Base-by-base conservation (phyloP, 2,888 invertebrate genomes). In the Lasioglossum marginatum region DNA sequence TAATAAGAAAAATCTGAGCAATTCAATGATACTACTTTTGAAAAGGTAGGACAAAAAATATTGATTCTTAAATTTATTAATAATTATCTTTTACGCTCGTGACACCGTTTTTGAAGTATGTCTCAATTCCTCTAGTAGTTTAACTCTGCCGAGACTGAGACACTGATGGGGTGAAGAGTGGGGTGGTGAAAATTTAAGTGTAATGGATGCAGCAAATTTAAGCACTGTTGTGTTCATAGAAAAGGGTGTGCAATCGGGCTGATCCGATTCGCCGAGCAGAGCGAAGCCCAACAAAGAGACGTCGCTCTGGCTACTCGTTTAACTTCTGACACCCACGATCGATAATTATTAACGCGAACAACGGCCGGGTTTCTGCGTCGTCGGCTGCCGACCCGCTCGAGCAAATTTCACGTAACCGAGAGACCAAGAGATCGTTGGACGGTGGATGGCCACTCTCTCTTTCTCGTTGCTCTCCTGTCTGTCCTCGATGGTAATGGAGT, bases 291-390 rank as follows among this genome's bases (percentile, higher is more conserved):
- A 81, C 81, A 75, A 85, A 85, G 81, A 76, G 60, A 57, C 37
- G 34, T 81, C 66, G 40, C 57, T 63, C 63, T 23, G 34, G 82
- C 23, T 48, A 70, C 82, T 77, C 79, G 86, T 86, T 81, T 86
- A 86, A 86, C 82, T 79, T 72, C 78, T 85, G 77, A 85, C 86
- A 76, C 66, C 66, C 23, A 2, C 45, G 80, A 78, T 84, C 86
- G 86, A 86, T 86, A 79, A 86, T 85, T 86, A 86, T 81, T 86
- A 85, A 85, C 85, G 77, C 23, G 80, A 75, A 85, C 86, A 81
- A 86, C 81, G 63, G 71, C 16, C 80, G 14, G 16, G 70, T 74
- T 77, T 43, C 77, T 37, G 34, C 71, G 77, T 43, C 80, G 60
- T 63, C 40, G 73, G 23, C 66, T 40, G 37, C 57, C n/a, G 27